Conservation (phyloP, 2,113 vertebrate species). For the Rhea americana region DNA sequence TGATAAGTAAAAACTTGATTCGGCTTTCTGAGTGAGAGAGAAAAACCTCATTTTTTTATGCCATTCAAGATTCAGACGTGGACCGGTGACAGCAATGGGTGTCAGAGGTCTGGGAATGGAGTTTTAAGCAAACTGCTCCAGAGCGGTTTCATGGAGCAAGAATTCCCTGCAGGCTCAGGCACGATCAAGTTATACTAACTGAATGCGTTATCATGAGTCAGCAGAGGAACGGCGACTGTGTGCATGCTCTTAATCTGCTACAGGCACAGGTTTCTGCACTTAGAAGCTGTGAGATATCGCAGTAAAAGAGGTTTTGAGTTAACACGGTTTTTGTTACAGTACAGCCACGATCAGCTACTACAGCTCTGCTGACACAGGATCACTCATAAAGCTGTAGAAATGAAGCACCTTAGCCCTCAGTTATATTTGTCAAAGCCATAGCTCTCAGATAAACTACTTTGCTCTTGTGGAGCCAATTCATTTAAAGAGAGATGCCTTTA, state of each 20-base stretch:
- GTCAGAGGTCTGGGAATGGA: not conserved
- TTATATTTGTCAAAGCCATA: not conserved
- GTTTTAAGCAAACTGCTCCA: not conserved
- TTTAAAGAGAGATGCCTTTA: not conserved
- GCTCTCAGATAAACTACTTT: not conserved
- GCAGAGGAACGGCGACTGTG: not conserved
- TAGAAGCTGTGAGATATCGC: not conserved
- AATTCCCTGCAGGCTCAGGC: not conserved
- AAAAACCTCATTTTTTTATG: not conserved
- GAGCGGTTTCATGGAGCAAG: not conserved
- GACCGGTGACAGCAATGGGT: not conserved
- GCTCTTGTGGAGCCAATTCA: not conserved
- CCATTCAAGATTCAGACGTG: not conserved
- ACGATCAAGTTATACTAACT: not conserved
- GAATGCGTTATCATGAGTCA: not conserved
- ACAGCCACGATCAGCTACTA: not conserved
- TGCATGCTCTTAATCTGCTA: not conserved
- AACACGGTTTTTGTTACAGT: not conserved
- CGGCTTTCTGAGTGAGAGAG: not conserved
- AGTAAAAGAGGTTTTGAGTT: not conserved
- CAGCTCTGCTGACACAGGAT: not conserved
- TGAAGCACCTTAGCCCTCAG: not conserved
- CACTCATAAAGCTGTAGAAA: not conserved
- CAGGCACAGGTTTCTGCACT: not conserved
- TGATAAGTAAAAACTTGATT: not conserved